Evolutionary conservation across 1,140 invertebrate species (phyloP), one percentile per base, ranked within the genome.

Genomic region (Brachionus plicatilis): DNA sequence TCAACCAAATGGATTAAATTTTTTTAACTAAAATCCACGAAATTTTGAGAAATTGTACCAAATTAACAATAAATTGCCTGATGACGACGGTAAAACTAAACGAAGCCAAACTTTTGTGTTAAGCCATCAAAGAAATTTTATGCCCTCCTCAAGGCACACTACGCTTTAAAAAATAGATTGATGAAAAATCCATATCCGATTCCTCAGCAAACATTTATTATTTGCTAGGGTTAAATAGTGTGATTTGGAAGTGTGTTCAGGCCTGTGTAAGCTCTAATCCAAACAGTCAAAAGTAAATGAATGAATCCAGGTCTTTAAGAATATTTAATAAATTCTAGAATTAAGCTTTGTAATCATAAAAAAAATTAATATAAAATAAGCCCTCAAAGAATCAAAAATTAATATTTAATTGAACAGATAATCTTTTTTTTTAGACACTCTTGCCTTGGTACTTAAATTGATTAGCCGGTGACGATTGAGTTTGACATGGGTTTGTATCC

Each of bases 41-140:
- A 33, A 33, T 33, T 68, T 66, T 41, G 5, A 20, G 66, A 27
- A 17, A 68, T 68, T 75, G 37, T 41, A 75, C 45, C 70, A 75
- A 11, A 17, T 43, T 17, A 17, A 75, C 17, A 24, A 75, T 47
- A n/a, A 41, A 45, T 75, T 43, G 41, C 33, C 45, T 75, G 8
- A 75, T 7, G 41, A 45, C 33, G 70, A 45, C 41, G 41, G 17
- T 17, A 1, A 72, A 17, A 43, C 11, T 6, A 43, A 43, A 75
- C 20, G 41, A 75, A 41, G 70, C 70, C 70, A 75, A 17, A 68
- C 70, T 47, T 75, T 41, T 41, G 70, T 75, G 41, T 75, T 75
- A 1, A 75, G 24, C 41, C 47, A 9, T 41, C 1, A 24, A 76
- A 47, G 29, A 53, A 50, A 45, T 76, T 76, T 9, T 76, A 24